phyloP scores from a whole-genome alignment of 2,113 vertebrate species.

The Plotosus lineatus region DNA sequence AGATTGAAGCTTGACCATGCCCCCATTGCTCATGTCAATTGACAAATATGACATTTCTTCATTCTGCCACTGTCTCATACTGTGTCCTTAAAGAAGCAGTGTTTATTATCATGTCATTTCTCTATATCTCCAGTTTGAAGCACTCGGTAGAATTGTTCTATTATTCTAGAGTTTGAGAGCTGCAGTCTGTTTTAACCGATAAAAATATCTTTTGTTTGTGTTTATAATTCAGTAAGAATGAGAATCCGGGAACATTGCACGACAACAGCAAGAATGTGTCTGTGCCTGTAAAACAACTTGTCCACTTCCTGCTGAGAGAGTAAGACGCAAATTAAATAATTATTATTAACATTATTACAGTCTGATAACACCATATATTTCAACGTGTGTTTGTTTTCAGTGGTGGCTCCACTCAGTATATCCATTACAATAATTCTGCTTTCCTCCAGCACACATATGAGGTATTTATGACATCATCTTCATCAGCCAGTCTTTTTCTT shows the following conservation, averaged over 20 bases:
- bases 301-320: slow-evolving; percentile 49
- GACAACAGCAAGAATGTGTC: slow-evolving; percentile 47
- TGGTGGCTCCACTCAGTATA: not conserved
- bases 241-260: slow-evolving; percentile 42
- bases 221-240: slow-evolving; percentile 37
- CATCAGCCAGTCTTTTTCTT: not conserved
- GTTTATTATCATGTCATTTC: too few relatives aligned
- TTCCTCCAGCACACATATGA: slow-evolving; percentile 13
- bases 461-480: not conserved
- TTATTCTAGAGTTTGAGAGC: not conserved
- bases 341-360: not conserved
- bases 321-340: too few relatives aligned
- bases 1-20: too few relatives aligned
- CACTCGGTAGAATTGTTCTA: not conserved
- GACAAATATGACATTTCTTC: too few relatives aligned
- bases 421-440: slow-evolving; percentile 8
- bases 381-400: slow-evolving; percentile 2
- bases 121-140: too few relatives aligned
- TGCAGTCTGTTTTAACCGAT: not conserved
- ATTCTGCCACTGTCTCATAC: too few relatives aligned
- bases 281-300: slow-evolving; percentile 32
- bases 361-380: not conserved
- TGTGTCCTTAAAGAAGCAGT: too few relatives aligned
- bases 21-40: too few relatives aligned
- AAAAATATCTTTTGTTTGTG: not conserved